These are phyloP conservation scores for Tretioscincus oriximinensis DNA, from an alignment of 2,113 vertebrate species.

Conservation along the genomic window DNA sequence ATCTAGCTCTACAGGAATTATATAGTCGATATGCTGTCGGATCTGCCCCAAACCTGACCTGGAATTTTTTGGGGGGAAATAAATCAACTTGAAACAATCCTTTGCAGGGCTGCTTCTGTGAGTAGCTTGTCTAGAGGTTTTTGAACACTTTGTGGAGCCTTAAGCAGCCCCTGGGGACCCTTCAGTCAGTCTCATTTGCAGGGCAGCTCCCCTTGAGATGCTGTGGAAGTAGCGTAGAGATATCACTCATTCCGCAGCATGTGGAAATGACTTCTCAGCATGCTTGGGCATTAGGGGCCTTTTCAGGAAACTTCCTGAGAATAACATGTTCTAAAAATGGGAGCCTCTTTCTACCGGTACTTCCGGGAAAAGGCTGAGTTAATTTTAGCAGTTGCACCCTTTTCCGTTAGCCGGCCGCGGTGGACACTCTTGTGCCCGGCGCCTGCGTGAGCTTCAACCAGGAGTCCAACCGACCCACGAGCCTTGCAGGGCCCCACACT, in stretches of 20 bases:
- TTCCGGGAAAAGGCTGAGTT: constrained; percentile 68
- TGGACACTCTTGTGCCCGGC: constrained; percentile 36
- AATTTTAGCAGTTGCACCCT: constrained; percentile 65
- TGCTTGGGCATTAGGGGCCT: constrained; percentile 67
- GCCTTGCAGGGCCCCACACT: constrained; percentile 2
- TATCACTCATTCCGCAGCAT: constrained; percentile 6
- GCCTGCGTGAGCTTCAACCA: background rate
- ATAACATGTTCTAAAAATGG: constrained; percentile 69
- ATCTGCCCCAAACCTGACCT: background rate
- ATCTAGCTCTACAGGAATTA: no score
- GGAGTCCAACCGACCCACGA: background rate
- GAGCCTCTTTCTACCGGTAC: constrained; percentile 65
- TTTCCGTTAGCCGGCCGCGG: constrained; percentile 64
- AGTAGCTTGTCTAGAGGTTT: background rate
- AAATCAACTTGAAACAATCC: no score
- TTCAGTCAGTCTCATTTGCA: background rate
- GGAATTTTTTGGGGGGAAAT: background rate
- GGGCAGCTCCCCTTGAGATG: constrained; percentile 20
- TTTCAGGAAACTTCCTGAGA: constrained; percentile 70
- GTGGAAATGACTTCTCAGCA: constrained; percentile 60
- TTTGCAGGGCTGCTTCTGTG: background rate
- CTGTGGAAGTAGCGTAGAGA: background rate
- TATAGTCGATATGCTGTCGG: no score
- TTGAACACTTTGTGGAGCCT: no score
- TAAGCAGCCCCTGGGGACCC: background rate